Base-by-base conservation (phyloP, 2,888 invertebrate species). In the Hirtodrosophila cameraria region DNA sequence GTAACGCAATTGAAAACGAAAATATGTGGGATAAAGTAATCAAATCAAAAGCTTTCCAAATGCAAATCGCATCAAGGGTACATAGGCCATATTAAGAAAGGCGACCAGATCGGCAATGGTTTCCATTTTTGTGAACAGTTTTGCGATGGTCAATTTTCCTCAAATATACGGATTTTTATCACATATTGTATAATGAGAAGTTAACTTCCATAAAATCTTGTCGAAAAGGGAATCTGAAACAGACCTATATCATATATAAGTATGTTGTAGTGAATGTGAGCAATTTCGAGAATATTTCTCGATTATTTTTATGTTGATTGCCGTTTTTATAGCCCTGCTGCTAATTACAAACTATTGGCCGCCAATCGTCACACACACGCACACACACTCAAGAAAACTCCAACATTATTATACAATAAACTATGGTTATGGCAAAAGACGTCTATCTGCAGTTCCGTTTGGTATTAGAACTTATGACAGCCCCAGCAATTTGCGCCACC, bases 261-360 rank as follows among this genome's bases (percentile, higher is more conserved):
- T 6, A 23, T 23, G 23, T 23, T 23, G 23, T 5, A 23, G 8
- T 7, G 23, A 6, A 23, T 23, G 23, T 23, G 30, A 25, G 20
- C 43, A 38, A 43, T 49, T 41, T 23, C 30, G 16, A 35, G 46
- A 50, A 16, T 65, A 69, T 67, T 52, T 46, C 66, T 68, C 78
- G 81, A 81, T 81, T 81, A 84, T 78, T 84, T 84, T 85, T 82
- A 88, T 88, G 86, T 70, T 86, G 86, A 88, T 87, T 82, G 76
- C 73, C 67, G 50, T 75, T 87, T 88, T 84, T 86, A 86, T 76
- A 49, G 46, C 62, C 16, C 36, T 13, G 27, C 15, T 52, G 70
- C 78, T 83, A 83, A 83, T 83, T 83, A 83, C 86, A 76, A 83
- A 83, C 83, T 83, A 83, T 83, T 83, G 86, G 80, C 53, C 72